These are phyloP conservation scores for Catostomus latipinnis DNA, from an alignment of 2,797 vertebrate species.

Conservation along the genomic window DNA sequence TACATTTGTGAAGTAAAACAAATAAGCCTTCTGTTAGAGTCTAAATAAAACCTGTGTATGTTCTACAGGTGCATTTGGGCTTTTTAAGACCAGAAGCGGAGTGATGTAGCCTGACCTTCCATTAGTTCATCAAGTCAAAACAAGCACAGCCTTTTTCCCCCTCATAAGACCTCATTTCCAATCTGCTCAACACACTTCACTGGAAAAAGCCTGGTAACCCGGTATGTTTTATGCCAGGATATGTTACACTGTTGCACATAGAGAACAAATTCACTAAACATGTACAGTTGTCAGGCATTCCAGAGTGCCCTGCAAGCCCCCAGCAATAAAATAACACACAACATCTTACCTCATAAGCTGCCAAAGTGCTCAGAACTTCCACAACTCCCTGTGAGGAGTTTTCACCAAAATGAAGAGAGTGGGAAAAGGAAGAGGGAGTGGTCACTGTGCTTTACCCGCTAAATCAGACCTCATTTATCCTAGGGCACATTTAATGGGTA, in stretches of 20 bases:
- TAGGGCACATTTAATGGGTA: slow-evolving; percentile 24
- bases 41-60: slow-evolving; percentile 10
- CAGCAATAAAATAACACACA: slow-evolving; percentile 45
- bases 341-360: slow-evolving; percentile 50
- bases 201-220: slow-evolving; percentile 31
- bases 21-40: slow-evolving; percentile 18
- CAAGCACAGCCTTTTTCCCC: slow-evolving; percentile 40
- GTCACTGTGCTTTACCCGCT: slow-evolving; percentile 21
- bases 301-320: slow-evolving; percentile 3
- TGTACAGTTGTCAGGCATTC: slow-evolving; percentile 25
- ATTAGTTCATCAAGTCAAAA: slow-evolving; percentile 35
- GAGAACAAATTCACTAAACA: slow-evolving; percentile 41
- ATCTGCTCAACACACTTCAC: slow-evolving; percentile 20
- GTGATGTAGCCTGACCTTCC: slow-evolving; percentile 20
- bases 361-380: slow-evolving; percentile 47
- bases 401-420: slow-evolving; percentile 17
- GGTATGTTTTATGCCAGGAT: slow-evolving; percentile 51
- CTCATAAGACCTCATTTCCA: slow-evolving; percentile 8
- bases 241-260: slow-evolving; percentile 38
- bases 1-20: slow-evolving; percentile 9
- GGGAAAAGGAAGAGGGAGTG: slow-evolving; percentile 16
- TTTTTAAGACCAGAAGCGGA: slow-evolving; percentile 6
- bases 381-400: slow-evolving; percentile 27
- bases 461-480: slow-evolving; percentile 16
- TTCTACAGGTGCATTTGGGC: slow-evolving; percentile 24